phyloP scores from a whole-genome alignment of 1,140 invertebrate species.

The Pentalonia nigronervosa region DNA sequence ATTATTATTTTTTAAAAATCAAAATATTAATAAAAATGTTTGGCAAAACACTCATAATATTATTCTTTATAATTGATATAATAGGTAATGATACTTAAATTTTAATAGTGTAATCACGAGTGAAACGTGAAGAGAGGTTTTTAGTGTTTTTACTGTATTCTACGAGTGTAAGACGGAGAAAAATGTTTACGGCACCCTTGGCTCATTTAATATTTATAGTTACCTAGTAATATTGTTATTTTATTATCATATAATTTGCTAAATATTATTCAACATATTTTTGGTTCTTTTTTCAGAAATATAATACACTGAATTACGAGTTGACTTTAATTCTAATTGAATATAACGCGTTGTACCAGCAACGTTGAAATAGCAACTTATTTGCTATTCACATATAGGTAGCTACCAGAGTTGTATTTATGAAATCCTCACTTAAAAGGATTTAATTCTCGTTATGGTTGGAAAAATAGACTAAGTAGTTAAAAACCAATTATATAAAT shows the following conservation, averaged over 20 bases:
- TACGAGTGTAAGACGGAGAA: neutral
- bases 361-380: neutral
- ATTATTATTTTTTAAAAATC: neutral
- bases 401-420: neutral
- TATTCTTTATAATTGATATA: neutral
- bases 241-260: neutral
- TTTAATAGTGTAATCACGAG: neutral
- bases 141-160: neutral
- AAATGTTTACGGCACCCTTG: neutral
- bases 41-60: neutral
- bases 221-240: neutral
- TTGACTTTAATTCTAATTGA: neutral
- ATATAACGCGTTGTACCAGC: neutral
- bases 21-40: neutral
- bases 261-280: neutral
- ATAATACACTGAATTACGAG: neutral
- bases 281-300: neutral
- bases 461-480: slow-evolving; percentile 37
- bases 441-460: slow-evolving; percentile 50
- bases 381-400: neutral
- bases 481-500: slow-evolving; percentile 55
- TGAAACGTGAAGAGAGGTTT: neutral
- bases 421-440: slow-evolving; percentile 48
- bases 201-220: neutral
- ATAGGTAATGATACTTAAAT: neutral